Evolutionary conservation across 2,113 vertebrate species (phyloP), one percentile per base, ranked within the genome.

Genomic region (Orthonyx spaldingii): DNA sequence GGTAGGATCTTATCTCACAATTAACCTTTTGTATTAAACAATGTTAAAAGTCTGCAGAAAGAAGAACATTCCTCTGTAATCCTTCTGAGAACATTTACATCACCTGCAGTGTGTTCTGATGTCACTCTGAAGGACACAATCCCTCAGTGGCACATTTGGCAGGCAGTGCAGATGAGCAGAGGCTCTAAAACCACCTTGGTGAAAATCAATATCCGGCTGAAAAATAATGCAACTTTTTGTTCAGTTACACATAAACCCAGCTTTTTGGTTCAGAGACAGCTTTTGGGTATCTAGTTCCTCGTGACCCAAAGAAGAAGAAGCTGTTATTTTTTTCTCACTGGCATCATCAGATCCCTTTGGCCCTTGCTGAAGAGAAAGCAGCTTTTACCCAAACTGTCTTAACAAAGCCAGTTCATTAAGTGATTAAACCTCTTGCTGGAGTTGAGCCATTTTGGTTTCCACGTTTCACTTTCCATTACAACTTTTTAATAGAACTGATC

Each of bases 21-120:
- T 93, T 95, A 96, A 94, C 94, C 92, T 95, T 94, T 86, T 80
- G 84, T 86, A 80, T 81, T 72, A 64, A 93, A 44, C 63, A 64
- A 35, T 32, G 53, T 30, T 80, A 60, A 57, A 95, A 90, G 57
- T 68, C 79, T 55, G 47, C 52, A 88, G 65, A 85, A 95, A 83
- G 57, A 47, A 65, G 70, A 44, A 49, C 88, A 82, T 59, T 79
- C 61, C 56, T 75, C 69, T 47, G 30, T 59, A 63, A 90, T 61
- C 65, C 70, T 75, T 88, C 65, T 79, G 92, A 71, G 80, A 75
- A 66, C 47, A 75, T 79, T 83, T 57, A 33, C n/a, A 39, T 79
- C 70, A 74, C 52, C 84, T 65, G 22, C 61, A 35, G 66, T 20
- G 56, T 59, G 69, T 60, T 66, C 20, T 63, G 22, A 16, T 88